Base-by-base conservation (phyloP, 2,113 vertebrate genomes). In the Taurulus bubalis region DNA sequence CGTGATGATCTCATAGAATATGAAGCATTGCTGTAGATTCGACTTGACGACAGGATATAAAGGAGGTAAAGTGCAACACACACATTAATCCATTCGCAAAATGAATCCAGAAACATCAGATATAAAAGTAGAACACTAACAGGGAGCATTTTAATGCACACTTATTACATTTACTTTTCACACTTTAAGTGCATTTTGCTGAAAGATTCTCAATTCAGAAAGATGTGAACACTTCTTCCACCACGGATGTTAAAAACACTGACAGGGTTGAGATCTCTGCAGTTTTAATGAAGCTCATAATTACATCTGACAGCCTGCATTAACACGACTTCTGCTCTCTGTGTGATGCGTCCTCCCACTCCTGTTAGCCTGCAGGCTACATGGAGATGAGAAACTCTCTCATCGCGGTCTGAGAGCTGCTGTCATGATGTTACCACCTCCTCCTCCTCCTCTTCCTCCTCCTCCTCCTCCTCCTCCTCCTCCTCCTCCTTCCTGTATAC, bases 221-320 rank as follows among this genome's bases (percentile, higher is more conserved):
- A 4, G 22, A 16, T 45, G 24, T 51, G 45, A 22, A 22, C 2
- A 40, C 14, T 32, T 26, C 12, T 16, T 30, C 42, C 26, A 22
- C 26, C 42, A 6, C 26, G 49, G 42, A 30, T 38, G 16, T 28
- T 40, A 8, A 58, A 42, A 67, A 49, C 67, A 58, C 66, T 2
- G 45, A 49, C 55, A 26, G 18, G 20, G 65, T 68, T 75, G 34
- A 40, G 42, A 75, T 47, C 42, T 68, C 6, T 77, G 77, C 68
- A 77, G 51, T 80, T 85, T 59, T 71, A 64, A 84, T 78, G 62
- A 71, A 80, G 60, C 81, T 86, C 70, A 72, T 79, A 84, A 84
- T 81, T 58, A 67, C 69, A 66, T 70, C 65, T 88, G 80, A 75
- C 83, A 75, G 69, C 28, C 36, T 45, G 77, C 66, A 64, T 69